Conservation (phyloP, 2,113 vertebrate genomes). For the Heliornis fulica region DNA sequence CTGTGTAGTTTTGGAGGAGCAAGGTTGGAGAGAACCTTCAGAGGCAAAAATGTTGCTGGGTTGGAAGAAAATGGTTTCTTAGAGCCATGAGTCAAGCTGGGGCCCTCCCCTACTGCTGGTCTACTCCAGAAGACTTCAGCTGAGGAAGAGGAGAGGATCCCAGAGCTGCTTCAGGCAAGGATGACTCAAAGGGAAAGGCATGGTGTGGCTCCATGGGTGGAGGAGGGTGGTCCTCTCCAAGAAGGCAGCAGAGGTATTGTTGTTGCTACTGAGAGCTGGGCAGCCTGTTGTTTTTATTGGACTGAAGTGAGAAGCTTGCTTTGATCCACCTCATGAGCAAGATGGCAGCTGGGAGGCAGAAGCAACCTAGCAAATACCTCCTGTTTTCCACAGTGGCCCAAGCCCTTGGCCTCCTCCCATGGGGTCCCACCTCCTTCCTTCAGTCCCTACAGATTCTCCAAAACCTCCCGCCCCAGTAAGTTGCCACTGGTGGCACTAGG, state of each 20-base stretch:
- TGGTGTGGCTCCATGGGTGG: not conserved
- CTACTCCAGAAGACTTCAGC: not conserved
- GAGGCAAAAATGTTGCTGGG: not conserved
- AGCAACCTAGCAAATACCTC: not conserved
- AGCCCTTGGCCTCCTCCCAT: rapidly evolving
- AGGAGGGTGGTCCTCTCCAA: not conserved
- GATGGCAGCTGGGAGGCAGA: not conserved
- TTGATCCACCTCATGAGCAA: not conserved
- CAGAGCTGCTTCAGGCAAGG: not conserved
- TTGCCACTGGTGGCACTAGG: not conserved
- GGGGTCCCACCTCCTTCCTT: not conserved
- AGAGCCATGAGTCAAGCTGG: not conserved
- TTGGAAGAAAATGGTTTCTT: not conserved
- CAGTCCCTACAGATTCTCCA: not conserved
- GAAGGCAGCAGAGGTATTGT: not conserved
- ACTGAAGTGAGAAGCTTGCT: not conserved
- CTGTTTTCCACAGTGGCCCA: rapidly evolving
- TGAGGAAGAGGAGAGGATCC: not conserved
- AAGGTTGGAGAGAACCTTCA: not conserved
- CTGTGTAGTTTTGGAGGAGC: not conserved
- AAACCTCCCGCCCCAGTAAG: not conserved
- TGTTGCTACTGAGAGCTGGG: not conserved
- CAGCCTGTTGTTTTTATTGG: not conserved
- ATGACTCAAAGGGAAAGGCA: slow-evolving; percentile 12
- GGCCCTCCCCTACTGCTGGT: not conserved